phyloP scores from a whole-genome alignment of 2,797 vertebrate genomes.

The Pempheris klunzingeri region DNA sequence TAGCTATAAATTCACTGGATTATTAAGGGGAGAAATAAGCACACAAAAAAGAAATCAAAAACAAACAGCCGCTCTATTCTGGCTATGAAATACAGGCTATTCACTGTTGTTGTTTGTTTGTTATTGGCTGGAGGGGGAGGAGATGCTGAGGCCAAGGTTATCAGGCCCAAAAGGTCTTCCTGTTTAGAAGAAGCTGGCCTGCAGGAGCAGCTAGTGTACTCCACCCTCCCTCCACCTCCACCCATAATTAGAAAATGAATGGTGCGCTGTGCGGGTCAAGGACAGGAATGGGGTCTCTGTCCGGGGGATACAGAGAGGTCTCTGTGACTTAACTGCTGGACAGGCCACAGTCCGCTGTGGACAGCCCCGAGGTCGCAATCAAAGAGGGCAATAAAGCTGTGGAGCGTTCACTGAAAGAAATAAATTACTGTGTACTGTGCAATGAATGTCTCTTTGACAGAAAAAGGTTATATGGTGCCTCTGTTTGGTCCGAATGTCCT shows the following conservation, averaged over 20 bases:
- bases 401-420: slow-evolving; percentile 49
- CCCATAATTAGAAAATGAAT: slow-evolving; percentile 83
- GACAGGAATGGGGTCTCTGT: slow-evolving; percentile 74
- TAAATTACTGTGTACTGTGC: slow-evolving; percentile 53
- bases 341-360: slow-evolving; percentile 27
- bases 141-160: slow-evolving; percentile 67
- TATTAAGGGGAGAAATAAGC: slow-evolving; percentile 49
- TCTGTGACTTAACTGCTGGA: slow-evolving; percentile 62
- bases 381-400: slow-evolving; percentile 62
- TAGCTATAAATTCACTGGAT: slow-evolving; percentile 22
- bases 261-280: slow-evolving; percentile 78
- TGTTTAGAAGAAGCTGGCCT: slow-evolving; percentile 70
- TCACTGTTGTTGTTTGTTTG: slow-evolving; percentile 68
- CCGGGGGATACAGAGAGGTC: slow-evolving; percentile 67
- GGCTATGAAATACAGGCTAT: slow-evolving; percentile 29
- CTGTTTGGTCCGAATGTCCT: slow-evolving; percentile 41
- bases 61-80: slow-evolving; percentile 33
- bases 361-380: slow-evolving; percentile 41
- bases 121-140: slow-evolving; percentile 46
- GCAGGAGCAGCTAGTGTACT: slow-evolving; percentile 41
- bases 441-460: slow-evolving; percentile 65
- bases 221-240: slow-evolving; percentile 59
- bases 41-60: slow-evolving; percentile 33
- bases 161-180: slow-evolving; percentile 72
- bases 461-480: slow-evolving; percentile 35